phyloP scores from a whole-genome alignment of 1,140 invertebrate species.

The Helicoverpa zea region DNA sequence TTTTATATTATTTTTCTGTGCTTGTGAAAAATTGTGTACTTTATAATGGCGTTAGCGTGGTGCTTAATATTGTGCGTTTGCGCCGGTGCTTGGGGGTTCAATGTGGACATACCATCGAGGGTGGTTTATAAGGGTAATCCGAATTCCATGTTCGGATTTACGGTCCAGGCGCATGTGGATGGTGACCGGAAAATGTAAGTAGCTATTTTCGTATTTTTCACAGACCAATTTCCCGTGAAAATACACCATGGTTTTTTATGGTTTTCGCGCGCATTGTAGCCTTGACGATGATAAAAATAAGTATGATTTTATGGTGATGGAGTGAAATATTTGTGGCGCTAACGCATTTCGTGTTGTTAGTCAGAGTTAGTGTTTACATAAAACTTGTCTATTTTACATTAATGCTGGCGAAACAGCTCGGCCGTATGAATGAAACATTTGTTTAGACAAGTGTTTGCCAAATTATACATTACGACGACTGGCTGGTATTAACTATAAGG shows the following conservation, averaged over 20 bases:
- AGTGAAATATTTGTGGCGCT: constrained; percentile 27
- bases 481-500: not conserved
- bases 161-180: constrained; percentile 79
- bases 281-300: not conserved
- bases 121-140: constrained; percentile 79
- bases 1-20: constrained; percentile 62
- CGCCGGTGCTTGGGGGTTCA: constrained; percentile 73
- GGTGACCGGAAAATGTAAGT: constrained; percentile 82
- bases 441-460: constrained; percentile 37
- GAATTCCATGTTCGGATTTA: constrained; percentile 83
- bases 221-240: not conserved
- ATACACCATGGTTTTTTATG: constrained; percentile 10
- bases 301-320: constrained; percentile 5
- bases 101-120: constrained; percentile 83
- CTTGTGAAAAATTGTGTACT: constrained; percentile 65
- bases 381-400: constrained; percentile 44
- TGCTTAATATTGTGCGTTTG: constrained; percentile 75
- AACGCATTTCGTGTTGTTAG: not conserved
- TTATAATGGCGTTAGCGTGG: constrained; percentile 75
- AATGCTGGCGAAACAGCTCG: not conserved
- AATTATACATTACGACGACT: constrained; percentile 8
- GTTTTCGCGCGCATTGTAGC: constrained; percentile 23
- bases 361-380: constrained; percentile 34
- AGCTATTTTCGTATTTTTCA: constrained; percentile 42
- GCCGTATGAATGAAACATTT: constrained; percentile 37